phyloP scores from a whole-genome alignment of 2,113 vertebrate genomes.

The Catagonus wagneri region DNA sequence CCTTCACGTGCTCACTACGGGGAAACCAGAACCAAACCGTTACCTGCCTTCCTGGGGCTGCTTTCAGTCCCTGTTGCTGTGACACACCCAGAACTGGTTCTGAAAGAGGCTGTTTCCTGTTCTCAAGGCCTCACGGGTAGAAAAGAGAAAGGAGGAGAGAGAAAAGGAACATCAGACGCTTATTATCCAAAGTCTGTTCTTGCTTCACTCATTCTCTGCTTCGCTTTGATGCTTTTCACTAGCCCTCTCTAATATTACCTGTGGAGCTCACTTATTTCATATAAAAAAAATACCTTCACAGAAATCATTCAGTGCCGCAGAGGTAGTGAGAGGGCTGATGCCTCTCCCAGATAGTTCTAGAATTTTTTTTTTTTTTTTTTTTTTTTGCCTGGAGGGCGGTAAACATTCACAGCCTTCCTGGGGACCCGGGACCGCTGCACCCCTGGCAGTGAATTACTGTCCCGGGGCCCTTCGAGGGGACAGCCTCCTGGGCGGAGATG shows the following conservation, averaged over 20 bases:
- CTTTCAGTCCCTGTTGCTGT: neutral
- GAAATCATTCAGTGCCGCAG: neutral
- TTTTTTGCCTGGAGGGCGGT: neutral
- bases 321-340: neutral
- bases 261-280: constrained; percentile 10
- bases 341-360: constrained; percentile 38
- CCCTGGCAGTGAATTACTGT: constrained; percentile 60
- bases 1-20: neutral
- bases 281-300: constrained; percentile 55
- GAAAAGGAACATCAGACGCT: neutral
- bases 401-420: constrained; percentile 7
- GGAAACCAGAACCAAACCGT: neutral
- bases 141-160: neutral
- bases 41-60: fast-evolving
- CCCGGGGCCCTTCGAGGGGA: constrained; percentile 8
- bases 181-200: neutral
- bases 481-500: neutral
- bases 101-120: neutral
- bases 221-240: neutral
- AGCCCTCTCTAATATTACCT: neutral
- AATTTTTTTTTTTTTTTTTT: neutral
- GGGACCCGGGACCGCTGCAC: neutral
- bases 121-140: neutral
- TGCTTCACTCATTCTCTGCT: neutral
- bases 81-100: neutral